Conservation (phyloP, 1,140 invertebrate genomes). For the Tetragonula clypearis region DNA sequence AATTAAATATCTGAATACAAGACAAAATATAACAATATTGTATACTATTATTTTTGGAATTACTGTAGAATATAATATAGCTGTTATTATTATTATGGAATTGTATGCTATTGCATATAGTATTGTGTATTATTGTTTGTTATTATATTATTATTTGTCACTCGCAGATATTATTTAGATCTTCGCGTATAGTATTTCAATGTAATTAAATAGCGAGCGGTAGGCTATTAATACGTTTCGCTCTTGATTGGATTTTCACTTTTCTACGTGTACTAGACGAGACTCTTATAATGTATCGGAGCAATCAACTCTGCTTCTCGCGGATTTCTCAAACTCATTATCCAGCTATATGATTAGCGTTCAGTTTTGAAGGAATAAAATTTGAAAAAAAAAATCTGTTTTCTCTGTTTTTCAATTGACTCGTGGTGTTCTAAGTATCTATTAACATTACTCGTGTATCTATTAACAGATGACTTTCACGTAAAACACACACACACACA, state of each 20-base stretch:
- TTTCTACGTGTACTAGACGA: background rate
- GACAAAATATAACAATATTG: no score
- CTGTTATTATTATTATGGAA: no score
- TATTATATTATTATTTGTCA: no score
- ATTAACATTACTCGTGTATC: no score
- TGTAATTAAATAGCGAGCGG: background rate
- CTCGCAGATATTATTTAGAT: no score
- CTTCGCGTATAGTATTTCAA: background rate
- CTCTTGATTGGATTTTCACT: background rate
- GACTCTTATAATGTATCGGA: background rate
- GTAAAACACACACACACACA: background rate
- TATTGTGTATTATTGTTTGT: no score
- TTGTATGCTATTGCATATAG: no score
- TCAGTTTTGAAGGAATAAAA: background rate
- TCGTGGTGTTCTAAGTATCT: background rate
- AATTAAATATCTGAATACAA: no score
- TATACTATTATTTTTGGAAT: no score
- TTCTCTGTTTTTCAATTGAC: background rate
- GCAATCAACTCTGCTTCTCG: background rate
- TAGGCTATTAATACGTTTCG: background rate
- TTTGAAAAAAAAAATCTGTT: background rate
- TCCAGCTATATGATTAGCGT: background rate
- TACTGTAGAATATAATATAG: no score
- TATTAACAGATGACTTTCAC: background rate
- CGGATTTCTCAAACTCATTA: background rate